These are phyloP conservation scores for Struthio camelus DNA, from an alignment of 2,113 vertebrate species.

Conservation along the genomic window DNA sequence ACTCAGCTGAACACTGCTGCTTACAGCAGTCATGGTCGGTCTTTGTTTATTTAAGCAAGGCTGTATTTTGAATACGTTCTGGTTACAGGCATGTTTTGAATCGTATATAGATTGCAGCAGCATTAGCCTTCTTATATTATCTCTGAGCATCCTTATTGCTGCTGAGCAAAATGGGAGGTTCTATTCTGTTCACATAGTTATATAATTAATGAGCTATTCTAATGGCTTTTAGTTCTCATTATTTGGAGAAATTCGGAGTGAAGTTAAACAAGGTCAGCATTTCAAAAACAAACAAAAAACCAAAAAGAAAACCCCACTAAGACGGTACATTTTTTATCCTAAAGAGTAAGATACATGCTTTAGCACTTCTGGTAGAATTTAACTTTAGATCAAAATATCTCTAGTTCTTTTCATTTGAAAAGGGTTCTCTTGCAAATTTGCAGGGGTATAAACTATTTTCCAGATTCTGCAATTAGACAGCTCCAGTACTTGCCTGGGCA, in stretches of 20 bases:
- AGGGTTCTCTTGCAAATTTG: background rate
- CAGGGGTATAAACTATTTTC: background rate
- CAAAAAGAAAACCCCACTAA: background rate
- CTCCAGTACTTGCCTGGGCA: background rate
- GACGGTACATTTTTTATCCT: background rate
- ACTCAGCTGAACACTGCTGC: conserved; percentile 59
- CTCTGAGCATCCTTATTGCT: conserved; percentile 10
- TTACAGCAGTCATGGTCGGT: conserved; percentile 20
- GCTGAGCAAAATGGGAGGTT: background rate
- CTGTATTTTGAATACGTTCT: conserved; percentile 50
- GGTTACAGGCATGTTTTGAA: conserved; percentile 36
- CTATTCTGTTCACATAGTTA: background rate
- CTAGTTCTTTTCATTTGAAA: background rate
- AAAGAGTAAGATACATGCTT: background rate
- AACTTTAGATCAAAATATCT: background rate
- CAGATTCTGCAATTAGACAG: background rate
- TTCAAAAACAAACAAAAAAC: background rate
- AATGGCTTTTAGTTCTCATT: background rate
- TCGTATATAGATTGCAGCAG: background rate
- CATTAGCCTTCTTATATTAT: background rate
- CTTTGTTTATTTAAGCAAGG: conserved; percentile 70
- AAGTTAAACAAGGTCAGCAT: background rate
- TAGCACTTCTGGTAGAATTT: background rate
- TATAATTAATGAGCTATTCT: background rate
- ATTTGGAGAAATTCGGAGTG: background rate